Evolutionary conservation across 2,888 invertebrate genomes (phyloP).

Genomic region (Mycogona germanica): DNA sequence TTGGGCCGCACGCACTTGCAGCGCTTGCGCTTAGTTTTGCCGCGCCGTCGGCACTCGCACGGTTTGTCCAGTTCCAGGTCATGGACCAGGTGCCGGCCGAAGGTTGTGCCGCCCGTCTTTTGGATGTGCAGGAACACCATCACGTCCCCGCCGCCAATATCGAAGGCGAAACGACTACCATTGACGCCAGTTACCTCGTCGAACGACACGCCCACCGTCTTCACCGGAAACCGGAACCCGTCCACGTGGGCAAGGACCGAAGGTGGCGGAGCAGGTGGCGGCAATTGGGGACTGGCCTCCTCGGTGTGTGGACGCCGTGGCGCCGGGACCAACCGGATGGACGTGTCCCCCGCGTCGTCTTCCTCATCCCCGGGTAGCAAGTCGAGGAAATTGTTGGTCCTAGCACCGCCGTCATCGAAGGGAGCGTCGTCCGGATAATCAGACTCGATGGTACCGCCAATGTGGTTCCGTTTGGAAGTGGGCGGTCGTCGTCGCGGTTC

Average conservation of each 20-base stretch:
- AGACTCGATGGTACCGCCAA: neutral
- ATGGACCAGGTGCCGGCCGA: conserved; percentile 91
- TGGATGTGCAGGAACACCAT: conserved; percentile 98
- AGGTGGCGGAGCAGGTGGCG: conserved; percentile 23
- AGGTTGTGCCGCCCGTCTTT: conserved; percentile 95
- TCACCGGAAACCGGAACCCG: conserved; percentile 18
- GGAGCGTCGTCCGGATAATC: neutral
- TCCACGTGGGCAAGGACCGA: too few species aligned
- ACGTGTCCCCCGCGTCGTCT: neutral
- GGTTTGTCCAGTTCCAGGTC: conserved; percentile 86
- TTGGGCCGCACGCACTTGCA: conserved; percentile 38
- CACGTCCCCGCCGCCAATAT: conserved; percentile 87
- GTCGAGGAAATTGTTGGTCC: conserved; percentile 1
- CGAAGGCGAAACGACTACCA: conserved; percentile 53
- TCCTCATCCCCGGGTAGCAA: neutral
- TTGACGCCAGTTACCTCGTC: conserved; percentile 76
- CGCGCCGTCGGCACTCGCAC: conserved; percentile 77
- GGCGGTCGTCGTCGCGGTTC: conserved; percentile 28
- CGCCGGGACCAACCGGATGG: neutral
- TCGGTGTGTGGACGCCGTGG: neutral
- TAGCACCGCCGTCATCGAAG: neutral
- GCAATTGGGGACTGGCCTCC: neutral
- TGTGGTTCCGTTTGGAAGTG: neutral
- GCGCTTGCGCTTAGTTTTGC: conserved; percentile 44
- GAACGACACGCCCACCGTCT: conserved; percentile 57